A percentile compares a stretch with the other conserved stretches of the same genome.
phyloP scores from a whole-genome alignment of 2,797 vertebrate species.

The Thaleichthys pacificus region DNA sequence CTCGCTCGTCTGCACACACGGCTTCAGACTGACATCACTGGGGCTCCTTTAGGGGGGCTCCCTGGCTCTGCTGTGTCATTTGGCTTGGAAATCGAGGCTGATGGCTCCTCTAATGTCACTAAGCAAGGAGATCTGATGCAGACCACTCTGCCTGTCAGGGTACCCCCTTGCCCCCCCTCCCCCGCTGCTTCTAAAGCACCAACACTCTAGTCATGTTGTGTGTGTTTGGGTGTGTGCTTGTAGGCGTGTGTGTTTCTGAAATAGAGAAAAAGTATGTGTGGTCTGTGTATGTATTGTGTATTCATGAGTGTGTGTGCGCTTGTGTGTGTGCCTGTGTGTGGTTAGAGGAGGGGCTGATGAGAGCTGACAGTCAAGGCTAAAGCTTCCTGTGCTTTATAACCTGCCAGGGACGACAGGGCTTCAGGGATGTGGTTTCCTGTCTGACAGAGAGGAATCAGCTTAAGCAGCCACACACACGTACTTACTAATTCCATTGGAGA shows the following conservation, averaged over 20 bases:
- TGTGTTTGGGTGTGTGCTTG: constrained; percentile 1
- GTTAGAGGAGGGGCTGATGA: constrained; percentile 14
- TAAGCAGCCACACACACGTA: constrained; percentile 9
- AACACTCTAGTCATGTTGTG: neutral
- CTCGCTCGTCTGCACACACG: constrained; percentile 34
- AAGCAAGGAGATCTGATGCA: constrained; percentile 38
- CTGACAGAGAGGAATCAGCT: constrained; percentile 9
- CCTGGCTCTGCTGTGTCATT: constrained; percentile 33
- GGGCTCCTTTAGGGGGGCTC: constrained; percentile 80
- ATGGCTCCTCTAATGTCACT: constrained; percentile 34
- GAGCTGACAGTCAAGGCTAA: constrained; percentile 35
- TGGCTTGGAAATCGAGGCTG: constrained; percentile 29
- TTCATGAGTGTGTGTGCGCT: constrained; percentile 9
- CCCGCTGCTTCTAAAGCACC: constrained; percentile 14
- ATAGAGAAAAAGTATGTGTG: constrained; percentile 3
- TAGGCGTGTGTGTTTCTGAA: constrained; percentile 4
- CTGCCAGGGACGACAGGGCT: constrained; percentile 23
- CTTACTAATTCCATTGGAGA: constrained; percentile 1
- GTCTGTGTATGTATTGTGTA: neutral
- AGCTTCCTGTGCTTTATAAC: constrained; percentile 19
- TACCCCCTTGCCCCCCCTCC: constrained; percentile 15
- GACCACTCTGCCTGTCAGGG: constrained; percentile 7
- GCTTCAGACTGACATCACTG: constrained; percentile 77
- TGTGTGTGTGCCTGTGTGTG: constrained; percentile 2
- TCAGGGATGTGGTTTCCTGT: constrained; percentile 29